Evolutionary conservation across 2,888 invertebrate species (phyloP).

Genomic region (Euplagia quadripunctaria): DNA sequence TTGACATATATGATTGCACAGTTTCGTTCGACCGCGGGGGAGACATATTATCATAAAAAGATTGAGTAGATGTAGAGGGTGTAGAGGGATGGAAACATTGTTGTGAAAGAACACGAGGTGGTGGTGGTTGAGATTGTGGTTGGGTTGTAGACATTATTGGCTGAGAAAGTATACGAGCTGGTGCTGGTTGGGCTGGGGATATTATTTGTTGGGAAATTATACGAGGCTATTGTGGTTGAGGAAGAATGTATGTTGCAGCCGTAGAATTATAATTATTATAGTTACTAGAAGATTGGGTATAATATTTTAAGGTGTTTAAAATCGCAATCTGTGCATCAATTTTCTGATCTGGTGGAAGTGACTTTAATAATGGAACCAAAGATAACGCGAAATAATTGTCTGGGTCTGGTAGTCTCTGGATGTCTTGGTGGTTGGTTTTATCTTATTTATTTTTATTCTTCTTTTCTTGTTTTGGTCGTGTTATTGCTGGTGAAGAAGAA

Average conservation of each 20-base stretch:
- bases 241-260: slow-evolving; percentile 22
- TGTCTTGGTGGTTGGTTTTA: slow-evolving; percentile 19
- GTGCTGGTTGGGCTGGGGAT: slow-evolving; percentile 24
- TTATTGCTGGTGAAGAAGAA: too few relatives aligned
- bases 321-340: slow-evolving; percentile 28
- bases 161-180: slow-evolving; percentile 23
- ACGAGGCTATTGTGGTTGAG: slow-evolving; percentile 20
- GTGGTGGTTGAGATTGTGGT: slow-evolving; percentile 23
- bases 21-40: slow-evolving; percentile 22
- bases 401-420: slow-evolving; percentile 24
- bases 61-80: slow-evolving; percentile 23
- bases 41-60: slow-evolving; percentile 20
- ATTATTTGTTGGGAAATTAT: slow-evolving; percentile 24
- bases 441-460: background rate
- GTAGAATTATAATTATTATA: slow-evolving; percentile 24
- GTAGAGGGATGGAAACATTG: slow-evolving; percentile 20
- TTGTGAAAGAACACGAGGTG: slow-evolving; percentile 21
- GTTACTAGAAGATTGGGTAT: slow-evolving; percentile 24
- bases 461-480: too few relatives aligned
- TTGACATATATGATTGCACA: slow-evolving; percentile 22
- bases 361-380: slow-evolving; percentile 26
- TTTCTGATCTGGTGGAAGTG: slow-evolving; percentile 27
- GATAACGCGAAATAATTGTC: slow-evolving; percentile 26
- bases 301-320: slow-evolving; percentile 28
- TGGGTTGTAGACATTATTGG: slow-evolving; percentile 22